Percentiles rank a stretch among this genome's conserved stretches.
These are phyloP conservation scores for Illadopsis cleaveri DNA, from an alignment of 2,113 vertebrate genomes.

Conservation along the genomic window DNA sequence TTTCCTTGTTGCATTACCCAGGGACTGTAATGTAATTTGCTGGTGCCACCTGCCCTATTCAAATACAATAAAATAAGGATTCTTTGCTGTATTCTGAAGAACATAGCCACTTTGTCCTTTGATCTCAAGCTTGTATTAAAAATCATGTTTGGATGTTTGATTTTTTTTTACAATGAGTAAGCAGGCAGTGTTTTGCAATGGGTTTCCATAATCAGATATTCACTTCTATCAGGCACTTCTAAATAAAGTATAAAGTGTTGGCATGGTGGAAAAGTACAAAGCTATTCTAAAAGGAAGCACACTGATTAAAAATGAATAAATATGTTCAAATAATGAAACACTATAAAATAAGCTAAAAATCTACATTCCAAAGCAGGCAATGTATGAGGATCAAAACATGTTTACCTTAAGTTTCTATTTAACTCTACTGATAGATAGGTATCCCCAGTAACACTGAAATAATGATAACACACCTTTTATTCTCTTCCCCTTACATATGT, in stretches of 20 bases:
- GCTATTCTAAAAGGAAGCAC: slow-evolving; percentile 2
- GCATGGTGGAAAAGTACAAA: neutral
- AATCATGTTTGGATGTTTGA: slow-evolving; percentile 27
- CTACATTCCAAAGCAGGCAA: neutral
- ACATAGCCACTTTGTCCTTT: neutral
- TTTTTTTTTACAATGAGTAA: slow-evolving; percentile 32
- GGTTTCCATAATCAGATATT: slow-evolving; percentile 36
- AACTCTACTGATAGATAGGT: neutral
- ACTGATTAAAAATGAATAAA: slow-evolving; percentile 59
- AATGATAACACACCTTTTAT: neutral
- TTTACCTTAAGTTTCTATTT: neutral
- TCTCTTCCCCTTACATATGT: neutral
- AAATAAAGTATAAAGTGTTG: slow-evolving; percentile 32
- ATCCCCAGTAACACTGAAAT: neutral
- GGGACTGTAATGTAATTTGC: slow-evolving; percentile 1
- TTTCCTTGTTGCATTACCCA: neutral
- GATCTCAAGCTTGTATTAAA: slow-evolving; percentile 48
- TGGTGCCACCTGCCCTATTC: neutral
- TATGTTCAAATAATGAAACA: slow-evolving; percentile 18
- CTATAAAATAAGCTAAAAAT: neutral
- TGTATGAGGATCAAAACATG: neutral
- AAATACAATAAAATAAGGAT: slow-evolving; percentile 23
- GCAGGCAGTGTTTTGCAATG: neutral
- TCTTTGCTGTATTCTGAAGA: neutral
- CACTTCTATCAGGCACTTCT: slow-evolving; percentile 17